phyloP scores from a whole-genome alignment of 2,113 vertebrate species.

The Sorex araneus region DNA sequence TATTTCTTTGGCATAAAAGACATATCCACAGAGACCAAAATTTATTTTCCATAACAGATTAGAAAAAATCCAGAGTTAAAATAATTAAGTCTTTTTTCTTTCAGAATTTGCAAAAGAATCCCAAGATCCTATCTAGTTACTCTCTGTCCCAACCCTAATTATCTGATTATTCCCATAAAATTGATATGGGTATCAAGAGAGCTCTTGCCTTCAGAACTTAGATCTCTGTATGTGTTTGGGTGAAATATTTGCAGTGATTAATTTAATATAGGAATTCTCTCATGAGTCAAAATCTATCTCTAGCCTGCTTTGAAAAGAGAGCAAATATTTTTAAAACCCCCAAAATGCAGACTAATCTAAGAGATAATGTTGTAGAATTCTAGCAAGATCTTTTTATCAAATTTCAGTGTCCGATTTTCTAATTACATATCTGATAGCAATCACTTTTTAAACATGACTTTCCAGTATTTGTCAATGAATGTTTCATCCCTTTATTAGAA shows the following conservation, averaged over 20 bases:
- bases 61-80: constrained; percentile 52
- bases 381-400: neutral
- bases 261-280: constrained; percentile 62
- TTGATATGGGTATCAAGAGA: constrained; percentile 67
- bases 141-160: constrained; percentile 46
- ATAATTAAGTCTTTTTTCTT: constrained; percentile 68
- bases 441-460: constrained; percentile 29
- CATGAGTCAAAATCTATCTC: constrained; percentile 23
- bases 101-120: constrained; percentile 68
- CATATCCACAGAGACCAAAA: constrained; percentile 54
- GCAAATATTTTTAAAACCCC: neutral
- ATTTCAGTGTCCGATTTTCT: constrained; percentile 28
- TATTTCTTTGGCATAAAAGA: constrained; percentile 43
- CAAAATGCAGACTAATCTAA: constrained; percentile 34
- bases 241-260: constrained; percentile 49
- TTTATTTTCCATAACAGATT: constrained; percentile 71
- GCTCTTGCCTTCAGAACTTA: constrained; percentile 62
- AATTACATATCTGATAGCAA: neutral
- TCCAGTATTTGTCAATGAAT: neutral
- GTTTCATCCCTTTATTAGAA: constrained; percentile 21
- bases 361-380: neutral
- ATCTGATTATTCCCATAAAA: constrained; percentile 69
- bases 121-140: constrained; percentile 46
- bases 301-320: constrained; percentile 58
- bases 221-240: constrained; percentile 25